Conservation (phyloP, 2,113 vertebrate species). For the Rynchops niger region DNA sequence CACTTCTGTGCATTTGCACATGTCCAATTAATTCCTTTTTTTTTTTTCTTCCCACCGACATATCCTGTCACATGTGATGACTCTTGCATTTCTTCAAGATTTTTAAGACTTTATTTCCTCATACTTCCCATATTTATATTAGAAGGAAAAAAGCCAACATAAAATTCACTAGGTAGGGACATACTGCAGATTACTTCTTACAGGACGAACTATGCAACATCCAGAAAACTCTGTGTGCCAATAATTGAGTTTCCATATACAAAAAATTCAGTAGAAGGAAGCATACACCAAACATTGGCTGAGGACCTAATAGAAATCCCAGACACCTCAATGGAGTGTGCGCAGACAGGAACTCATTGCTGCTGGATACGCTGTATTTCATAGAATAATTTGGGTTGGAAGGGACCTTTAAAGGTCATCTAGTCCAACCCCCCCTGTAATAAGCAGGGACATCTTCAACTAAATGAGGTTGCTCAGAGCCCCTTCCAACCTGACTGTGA, state of each 20-base stretch:
- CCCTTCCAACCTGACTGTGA: neutral
- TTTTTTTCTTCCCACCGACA: neutral
- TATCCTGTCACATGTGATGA: neutral
- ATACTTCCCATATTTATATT: neutral
- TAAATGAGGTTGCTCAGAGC: neutral
- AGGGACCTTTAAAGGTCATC: neutral
- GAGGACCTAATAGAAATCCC: neutral
- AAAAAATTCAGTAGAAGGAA: neutral
- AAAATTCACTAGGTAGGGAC: neutral
- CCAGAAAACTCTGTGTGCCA: neutral
- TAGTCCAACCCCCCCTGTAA: neutral
- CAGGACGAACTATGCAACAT: fast-evolving
- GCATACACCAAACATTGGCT: neutral
- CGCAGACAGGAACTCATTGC: neutral
- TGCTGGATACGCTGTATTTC: neutral
- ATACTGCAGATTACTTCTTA: neutral
- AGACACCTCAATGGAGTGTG: fast-evolving
- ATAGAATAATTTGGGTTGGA: neutral
- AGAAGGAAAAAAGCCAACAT: neutral
- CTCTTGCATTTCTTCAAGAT: neutral
- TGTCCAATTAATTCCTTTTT: neutral
- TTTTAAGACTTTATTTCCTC: neutral
- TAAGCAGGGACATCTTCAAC: neutral
- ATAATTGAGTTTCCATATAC: neutral
- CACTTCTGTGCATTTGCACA: fast-evolving